phyloP scores from a whole-genome alignment of 2,888 invertebrate species.

The Alentia gelatinosa region DNA sequence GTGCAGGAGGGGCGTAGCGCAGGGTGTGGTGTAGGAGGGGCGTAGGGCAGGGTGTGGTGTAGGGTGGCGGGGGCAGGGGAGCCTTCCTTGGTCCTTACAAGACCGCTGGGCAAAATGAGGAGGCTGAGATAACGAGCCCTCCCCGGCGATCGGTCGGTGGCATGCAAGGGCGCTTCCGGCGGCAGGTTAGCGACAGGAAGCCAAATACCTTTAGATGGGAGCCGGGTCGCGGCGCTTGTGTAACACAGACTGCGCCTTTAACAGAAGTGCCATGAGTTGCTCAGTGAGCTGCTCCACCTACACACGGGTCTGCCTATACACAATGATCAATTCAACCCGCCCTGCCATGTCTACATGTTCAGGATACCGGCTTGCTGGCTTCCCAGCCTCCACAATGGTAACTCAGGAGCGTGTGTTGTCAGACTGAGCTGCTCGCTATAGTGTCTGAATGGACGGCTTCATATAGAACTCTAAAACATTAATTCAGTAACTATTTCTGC shows the following conservation, averaged over 20 bases:
- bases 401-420: no score
- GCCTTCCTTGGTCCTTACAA: conserved; percentile 16
- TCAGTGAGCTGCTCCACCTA: no score
- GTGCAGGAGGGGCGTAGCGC: not conserved
- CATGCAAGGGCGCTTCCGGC: conserved; percentile 20
- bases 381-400: no score
- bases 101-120: conserved; percentile 10
- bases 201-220: not conserved
- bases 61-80: not conserved
- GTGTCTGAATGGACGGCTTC: no score
- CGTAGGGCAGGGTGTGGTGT: not conserved
- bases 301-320: no score
- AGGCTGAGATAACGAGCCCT: not conserved
- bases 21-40: not conserved
- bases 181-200: conserved; percentile 13
- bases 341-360: no score
- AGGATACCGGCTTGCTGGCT: no score
- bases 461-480: no score
- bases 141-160: not conserved
- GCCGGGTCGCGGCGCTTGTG: not conserved
- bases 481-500: no score
- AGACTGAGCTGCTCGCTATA: no score
- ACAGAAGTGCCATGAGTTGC: no score
- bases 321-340: no score
- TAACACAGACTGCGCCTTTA: not conserved